A percentile compares a stretch with the other conserved stretches of the same genome.
Conservation (phyloP, 2,888 invertebrate genomes). For the Cylloceria caligata region DNA sequence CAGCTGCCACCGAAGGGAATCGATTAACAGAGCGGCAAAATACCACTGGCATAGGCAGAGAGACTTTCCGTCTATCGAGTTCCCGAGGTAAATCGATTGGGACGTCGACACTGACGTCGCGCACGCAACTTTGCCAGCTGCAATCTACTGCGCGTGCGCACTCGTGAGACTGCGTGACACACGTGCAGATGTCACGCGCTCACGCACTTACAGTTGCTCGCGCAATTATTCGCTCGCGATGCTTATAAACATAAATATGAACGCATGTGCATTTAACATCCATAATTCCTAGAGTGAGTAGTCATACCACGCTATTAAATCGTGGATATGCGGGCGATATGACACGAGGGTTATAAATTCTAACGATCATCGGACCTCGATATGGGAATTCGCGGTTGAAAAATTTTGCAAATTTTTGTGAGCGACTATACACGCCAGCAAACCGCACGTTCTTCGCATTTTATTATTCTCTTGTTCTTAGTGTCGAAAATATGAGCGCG, state of each 20-base stretch:
- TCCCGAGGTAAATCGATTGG: slow-evolving; percentile 68
- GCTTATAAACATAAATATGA: neutral
- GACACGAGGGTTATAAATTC: slow-evolving; percentile 31
- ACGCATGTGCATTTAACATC: neutral
- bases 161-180: slow-evolving; percentile 11
- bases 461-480: slow-evolving; percentile 31
- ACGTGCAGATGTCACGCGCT: slow-evolving; percentile 34
- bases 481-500: slow-evolving; percentile 41
- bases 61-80: slow-evolving; percentile 61
- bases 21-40: slow-evolving; percentile 48
- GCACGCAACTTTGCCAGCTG: slow-evolving; percentile 66
- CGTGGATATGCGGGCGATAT: slow-evolving; percentile 35
- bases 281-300: neutral
- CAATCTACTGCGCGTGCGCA: slow-evolving; percentile 40
- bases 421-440: neutral
- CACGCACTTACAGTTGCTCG: slow-evolving; percentile 1
- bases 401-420: slow-evolving; percentile 6
- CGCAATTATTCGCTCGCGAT: slow-evolving; percentile 30
- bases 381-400: neutral
- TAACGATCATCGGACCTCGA: neutral
- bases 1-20: slow-evolving; percentile 56
- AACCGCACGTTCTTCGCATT: slow-evolving; percentile 16
- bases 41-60: slow-evolving; percentile 35
- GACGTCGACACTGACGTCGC: slow-evolving; percentile 61
- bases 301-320: neutral